These are phyloP conservation scores for Mesorhabditis spiculigera DNA, from an alignment of 2,888 invertebrate genomes.

Conservation along the genomic window DNA sequence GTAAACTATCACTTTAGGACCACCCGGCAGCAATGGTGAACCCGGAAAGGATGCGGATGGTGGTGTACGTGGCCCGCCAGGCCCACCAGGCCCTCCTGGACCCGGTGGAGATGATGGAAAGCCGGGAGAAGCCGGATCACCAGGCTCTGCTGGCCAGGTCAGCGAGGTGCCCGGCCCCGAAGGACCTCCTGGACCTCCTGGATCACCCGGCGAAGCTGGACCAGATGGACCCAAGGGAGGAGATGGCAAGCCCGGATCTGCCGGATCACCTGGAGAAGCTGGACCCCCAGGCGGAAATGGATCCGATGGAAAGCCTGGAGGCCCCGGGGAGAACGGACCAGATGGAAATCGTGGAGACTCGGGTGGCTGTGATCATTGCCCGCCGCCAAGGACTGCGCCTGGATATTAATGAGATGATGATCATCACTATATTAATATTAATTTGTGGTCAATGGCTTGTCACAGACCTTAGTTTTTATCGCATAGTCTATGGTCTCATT, in stretches of 20 bases:
- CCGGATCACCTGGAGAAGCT: constrained; percentile 39
- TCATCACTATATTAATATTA: too few species aligned
- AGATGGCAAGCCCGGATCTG: constrained; percentile 41
- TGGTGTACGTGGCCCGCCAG: constrained; percentile 30
- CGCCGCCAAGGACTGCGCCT: constrained; percentile 48
- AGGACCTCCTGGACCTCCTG: constrained; percentile 40
- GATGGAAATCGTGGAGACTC: constrained; percentile 43
- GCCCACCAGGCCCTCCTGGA: constrained; percentile 43
- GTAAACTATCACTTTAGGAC: background rate
- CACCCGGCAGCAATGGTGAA: background rate
- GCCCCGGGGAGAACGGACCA: constrained; percentile 35
- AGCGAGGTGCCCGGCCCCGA: constrained; percentile 36
- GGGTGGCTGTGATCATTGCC: constrained; percentile 48
- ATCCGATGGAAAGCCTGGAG: constrained; percentile 30
- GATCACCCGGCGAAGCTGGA: constrained; percentile 37
- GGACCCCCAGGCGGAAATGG: constrained; percentile 30
- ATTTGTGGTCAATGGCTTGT: too few species aligned
- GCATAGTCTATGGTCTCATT: too few species aligned
- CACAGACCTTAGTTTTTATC: too few species aligned
- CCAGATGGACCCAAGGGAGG: constrained; percentile 39
- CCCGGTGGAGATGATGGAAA: constrained; percentile 38
- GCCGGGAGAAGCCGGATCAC: constrained; percentile 39
- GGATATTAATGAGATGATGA: constrained; percentile 35
- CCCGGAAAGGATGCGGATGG: constrained; percentile 13
- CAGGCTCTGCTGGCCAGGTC: constrained; percentile 42